phyloP scores from a whole-genome alignment of 2,113 vertebrate genomes.

The Tautogolabrus adspersus region DNA sequence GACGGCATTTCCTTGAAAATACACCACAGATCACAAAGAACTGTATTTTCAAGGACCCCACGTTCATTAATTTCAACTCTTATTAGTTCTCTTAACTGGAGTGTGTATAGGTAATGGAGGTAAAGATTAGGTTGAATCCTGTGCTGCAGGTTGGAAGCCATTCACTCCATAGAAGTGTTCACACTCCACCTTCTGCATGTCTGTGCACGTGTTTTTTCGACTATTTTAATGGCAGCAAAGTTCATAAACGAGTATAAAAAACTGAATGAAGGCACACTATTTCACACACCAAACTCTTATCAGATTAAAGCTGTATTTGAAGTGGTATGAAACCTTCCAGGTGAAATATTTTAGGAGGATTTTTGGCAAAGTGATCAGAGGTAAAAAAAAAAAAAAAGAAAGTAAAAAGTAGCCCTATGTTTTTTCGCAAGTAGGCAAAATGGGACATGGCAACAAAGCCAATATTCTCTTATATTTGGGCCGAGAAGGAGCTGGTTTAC shows the following conservation, averaged over 20 bases:
- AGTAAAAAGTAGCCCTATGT: not conserved
- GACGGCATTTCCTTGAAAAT: too few species aligned
- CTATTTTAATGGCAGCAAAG: not conserved
- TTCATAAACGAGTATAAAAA: not conserved
- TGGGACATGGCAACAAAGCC: not conserved
- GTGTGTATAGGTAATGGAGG: not conserved
- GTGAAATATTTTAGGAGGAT: not conserved
- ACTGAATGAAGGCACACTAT: not conserved
- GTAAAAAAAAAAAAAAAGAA: too few species aligned
- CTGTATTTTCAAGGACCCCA: not conserved
- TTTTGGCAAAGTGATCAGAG: not conserved
- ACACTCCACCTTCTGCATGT: too few species aligned
- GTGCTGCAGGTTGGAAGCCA: not conserved
- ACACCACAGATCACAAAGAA: not conserved
- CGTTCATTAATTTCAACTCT: not conserved
- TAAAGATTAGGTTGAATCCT: not conserved
- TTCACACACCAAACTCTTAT: not conserved
- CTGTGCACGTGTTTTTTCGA: too few species aligned
- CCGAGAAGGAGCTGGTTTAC: conserved; percentile 3
- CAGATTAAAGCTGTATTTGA: not conserved
- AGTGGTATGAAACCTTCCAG: not conserved
- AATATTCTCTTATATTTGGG: conserved; percentile 9
- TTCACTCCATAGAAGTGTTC: not conserved
- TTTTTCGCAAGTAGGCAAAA: not conserved
- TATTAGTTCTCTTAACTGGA: not conserved